Evolutionary conservation across 2,113 vertebrate genomes (phyloP), one percentile per base, ranked within the genome.

Genomic region (Grallaria varia): DNA sequence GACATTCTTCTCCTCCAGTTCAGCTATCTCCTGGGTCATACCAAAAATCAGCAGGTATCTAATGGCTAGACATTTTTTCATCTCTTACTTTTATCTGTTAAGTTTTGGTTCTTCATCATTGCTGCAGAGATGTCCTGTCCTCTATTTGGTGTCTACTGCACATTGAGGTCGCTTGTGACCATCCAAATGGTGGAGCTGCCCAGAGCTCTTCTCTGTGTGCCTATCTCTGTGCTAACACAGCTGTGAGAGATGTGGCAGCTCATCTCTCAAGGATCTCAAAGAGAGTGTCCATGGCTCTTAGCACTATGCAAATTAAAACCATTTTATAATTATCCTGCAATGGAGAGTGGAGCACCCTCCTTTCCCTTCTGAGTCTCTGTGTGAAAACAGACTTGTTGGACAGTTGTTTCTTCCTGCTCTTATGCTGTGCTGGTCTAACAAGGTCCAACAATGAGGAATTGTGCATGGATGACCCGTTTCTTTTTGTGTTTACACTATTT

Each of bases 251-350:
- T 10, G 19, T 28, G 42, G 49, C 55, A 78, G 31, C 37, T 53
- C 33, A 58, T 42, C 14, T 44, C 22, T 28, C 2, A 0, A 11
- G 25, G 22, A 67, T 49, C 25, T 28, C 2, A 0, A 11, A 22
- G 20, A 67, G 5, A 55, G 20, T 30, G 13, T 22, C 40, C 44
- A 40, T 62, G 63, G n/a, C n/a, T 66, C 50, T 66, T 66, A n/a
- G 24, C 30, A 71, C 13, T 20, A 78, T 62, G 33, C 23, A n/a
- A 14, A 75, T 75, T 72, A 42, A 84, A 93, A 71, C 31, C 7
- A 6, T 16, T 89, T 82, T 72, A 63, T 39, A 88, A 75, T 72
- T 72, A 72, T 12, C 39, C 79, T 89, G 53, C 31, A 35, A 18
- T 68, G 47, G 50, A 35, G 47, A 72, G 30, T 45, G 47, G 23